Evolutionary conservation across 2,113 vertebrate species (phyloP).

Genomic region (Calidris pygmaea): DNA sequence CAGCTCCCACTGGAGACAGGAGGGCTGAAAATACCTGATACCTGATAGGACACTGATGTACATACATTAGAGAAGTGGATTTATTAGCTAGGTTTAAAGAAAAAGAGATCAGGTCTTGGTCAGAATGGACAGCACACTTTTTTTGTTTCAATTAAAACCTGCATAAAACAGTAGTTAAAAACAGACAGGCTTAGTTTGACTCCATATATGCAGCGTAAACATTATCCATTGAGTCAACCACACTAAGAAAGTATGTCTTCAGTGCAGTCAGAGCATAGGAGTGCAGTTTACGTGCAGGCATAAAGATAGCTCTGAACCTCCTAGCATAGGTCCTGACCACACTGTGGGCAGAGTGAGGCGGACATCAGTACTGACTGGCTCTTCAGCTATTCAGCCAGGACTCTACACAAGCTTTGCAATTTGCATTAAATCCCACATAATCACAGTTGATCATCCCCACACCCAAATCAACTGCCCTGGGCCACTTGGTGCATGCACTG

Average conservation of each 20-base stretch:
- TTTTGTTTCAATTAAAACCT: background rate
- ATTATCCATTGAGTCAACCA: background rate
- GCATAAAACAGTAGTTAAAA: background rate
- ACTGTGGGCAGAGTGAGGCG: background rate
- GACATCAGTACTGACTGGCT: background rate
- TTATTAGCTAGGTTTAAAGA: background rate
- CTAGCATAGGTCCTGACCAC: background rate
- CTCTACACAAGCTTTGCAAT: background rate
- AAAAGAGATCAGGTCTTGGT: background rate
- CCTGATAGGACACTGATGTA: background rate
- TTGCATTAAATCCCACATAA: background rate
- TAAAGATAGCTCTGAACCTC: background rate
- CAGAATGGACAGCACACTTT: background rate
- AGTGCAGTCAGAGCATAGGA: background rate
- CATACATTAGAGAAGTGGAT: background rate
- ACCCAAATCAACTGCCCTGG: background rate
- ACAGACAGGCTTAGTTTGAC: background rate
- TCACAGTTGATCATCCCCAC: background rate
- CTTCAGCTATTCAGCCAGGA: background rate
- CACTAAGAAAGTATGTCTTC: background rate
- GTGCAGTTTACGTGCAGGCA: background rate
- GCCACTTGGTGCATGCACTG: fast-evolving
- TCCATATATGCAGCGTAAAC: background rate
- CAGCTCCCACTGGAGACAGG: background rate
- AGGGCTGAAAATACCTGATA: background rate